Evolutionary conservation across 2,113 vertebrate genomes (phyloP).

Genomic region (Pionites leucogaster): DNA sequence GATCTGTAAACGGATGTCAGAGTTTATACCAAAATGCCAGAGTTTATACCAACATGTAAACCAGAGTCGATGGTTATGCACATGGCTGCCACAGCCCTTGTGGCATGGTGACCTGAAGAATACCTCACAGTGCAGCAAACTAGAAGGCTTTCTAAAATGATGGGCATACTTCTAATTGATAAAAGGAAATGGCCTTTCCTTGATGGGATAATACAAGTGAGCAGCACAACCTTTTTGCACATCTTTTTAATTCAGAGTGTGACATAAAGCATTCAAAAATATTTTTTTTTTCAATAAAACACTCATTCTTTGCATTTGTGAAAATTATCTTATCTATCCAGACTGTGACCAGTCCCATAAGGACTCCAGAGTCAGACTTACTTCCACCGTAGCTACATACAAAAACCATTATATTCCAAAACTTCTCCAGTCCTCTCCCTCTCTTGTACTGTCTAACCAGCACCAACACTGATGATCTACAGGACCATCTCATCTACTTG

Average conservation of each 20-base stretch:
- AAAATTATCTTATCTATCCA: background rate
- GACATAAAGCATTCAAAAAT: background rate
- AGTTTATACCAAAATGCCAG: background rate
- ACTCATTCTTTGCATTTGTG: background rate
- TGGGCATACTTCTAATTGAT: background rate
- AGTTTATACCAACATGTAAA: background rate
- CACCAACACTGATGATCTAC: background rate
- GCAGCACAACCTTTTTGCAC: background rate
- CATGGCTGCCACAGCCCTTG: background rate
- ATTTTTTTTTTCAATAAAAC: background rate
- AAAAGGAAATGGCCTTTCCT: background rate
- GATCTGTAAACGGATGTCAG: background rate
- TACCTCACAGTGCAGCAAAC: background rate
- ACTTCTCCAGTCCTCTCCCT: background rate
- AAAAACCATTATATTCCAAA: background rate
- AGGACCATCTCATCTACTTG: background rate
- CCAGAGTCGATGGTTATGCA: fast-evolving
- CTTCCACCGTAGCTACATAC: background rate
- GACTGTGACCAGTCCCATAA: background rate
- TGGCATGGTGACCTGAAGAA: background rate
- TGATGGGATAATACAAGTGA: background rate
- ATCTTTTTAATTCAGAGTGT: background rate
- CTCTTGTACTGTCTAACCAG: background rate
- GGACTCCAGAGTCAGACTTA: background rate
- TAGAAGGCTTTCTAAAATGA: background rate